These are phyloP conservation scores for Hyperopisus bebe DNA, from an alignment of 2,113 vertebrate species.

Conservation along the genomic window DNA sequence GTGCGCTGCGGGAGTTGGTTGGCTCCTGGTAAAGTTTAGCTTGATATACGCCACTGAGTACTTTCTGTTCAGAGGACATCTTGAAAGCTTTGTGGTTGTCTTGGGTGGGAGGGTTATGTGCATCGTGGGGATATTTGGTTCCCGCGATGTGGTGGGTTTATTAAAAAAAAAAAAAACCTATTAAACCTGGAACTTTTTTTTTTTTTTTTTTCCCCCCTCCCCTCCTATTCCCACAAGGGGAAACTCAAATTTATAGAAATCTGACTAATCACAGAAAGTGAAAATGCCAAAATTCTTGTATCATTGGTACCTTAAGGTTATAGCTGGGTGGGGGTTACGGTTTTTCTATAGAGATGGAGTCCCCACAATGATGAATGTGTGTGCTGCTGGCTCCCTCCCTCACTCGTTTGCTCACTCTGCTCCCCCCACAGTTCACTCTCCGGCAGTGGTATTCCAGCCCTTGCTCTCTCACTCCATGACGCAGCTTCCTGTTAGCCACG, in stretches of 20 bases:
- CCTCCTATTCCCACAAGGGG: too few species aligned
- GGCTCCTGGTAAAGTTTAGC: not conserved
- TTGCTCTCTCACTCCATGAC: slow-evolving; percentile 54
- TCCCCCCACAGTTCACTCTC: slow-evolving; percentile 47
- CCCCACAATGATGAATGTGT: too few species aligned
- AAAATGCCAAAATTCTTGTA: too few species aligned
- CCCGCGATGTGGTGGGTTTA: not conserved
- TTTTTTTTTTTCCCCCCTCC: too few species aligned
- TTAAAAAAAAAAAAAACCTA: too few species aligned
- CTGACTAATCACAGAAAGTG: too few species aligned
- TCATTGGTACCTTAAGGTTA: too few species aligned
- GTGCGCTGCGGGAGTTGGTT: not conserved
- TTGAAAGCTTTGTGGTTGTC: not conserved
- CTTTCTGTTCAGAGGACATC: not conserved
- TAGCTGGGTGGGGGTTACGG: too few species aligned
- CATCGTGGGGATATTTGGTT: not conserved
- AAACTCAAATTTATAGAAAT: too few species aligned
- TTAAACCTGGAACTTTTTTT: too few species aligned
- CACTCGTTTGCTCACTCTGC: too few species aligned
- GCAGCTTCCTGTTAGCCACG: slow-evolving; percentile 55
- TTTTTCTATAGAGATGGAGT: too few species aligned
- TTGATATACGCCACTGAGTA: not conserved
- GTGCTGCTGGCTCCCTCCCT: not conserved
- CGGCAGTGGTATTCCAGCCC: slow-evolving; percentile 59
- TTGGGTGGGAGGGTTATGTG: not conserved